phyloP scores from a whole-genome alignment of 2,888 invertebrate species.

The Phlogophora meticulosa region DNA sequence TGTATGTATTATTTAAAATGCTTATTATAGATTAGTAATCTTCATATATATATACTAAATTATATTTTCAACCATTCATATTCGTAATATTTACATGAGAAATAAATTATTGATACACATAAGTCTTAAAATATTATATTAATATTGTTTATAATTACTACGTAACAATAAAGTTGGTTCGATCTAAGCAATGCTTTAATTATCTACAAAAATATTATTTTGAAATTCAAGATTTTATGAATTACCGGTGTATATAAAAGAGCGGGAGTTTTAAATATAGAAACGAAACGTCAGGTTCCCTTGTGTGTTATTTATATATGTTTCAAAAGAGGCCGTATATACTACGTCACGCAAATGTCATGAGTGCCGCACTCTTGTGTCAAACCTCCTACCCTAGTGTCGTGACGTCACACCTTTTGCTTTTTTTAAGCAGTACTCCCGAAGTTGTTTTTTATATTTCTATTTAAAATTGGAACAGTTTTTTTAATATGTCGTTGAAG shows the following conservation, averaged over 20 bases:
- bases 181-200: slow-evolving; percentile 25
- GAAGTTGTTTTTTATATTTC: too few relatives aligned
- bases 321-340: too few relatives aligned
- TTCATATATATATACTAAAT: background rate
- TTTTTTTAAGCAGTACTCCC: too few relatives aligned
- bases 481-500: too few relatives aligned
- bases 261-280: background rate
- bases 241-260: slow-evolving; percentile 8
- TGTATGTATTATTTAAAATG: background rate
- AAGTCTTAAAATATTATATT: slow-evolving; percentile 23
- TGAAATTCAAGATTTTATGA: background rate
- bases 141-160: slow-evolving; percentile 5
- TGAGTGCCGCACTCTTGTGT: too few relatives aligned
- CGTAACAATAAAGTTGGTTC: slow-evolving; percentile 10
- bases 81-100: slow-evolving; percentile 58
- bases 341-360: too few relatives aligned
- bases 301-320: too few relatives aligned
- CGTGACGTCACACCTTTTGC: too few relatives aligned
- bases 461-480: too few relatives aligned
- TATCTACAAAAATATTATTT: background rate
- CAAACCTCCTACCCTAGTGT: too few relatives aligned
- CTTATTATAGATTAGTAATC: slow-evolving; percentile 2
- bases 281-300: too few relatives aligned
- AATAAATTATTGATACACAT: slow-evolving; percentile 28
- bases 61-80: slow-evolving; percentile 67